Percentiles rank a stretch among this genome's conserved stretches.
These are phyloP conservation scores for Mesochorus sp. DNA, from an alignment of 2,888 invertebrate genomes.

Conservation along the genomic window DNA sequence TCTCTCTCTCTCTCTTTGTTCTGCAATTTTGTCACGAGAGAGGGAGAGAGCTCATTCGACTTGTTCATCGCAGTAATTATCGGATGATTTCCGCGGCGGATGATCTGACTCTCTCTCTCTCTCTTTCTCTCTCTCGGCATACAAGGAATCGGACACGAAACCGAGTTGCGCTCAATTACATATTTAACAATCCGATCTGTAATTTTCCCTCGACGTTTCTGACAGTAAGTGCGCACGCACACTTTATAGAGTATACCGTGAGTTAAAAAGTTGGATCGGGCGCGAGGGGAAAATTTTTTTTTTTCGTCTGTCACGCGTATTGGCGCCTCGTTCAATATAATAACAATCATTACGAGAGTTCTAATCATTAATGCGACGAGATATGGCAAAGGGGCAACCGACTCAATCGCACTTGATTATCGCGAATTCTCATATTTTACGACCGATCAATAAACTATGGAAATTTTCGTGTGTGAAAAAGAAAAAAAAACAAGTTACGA, in stretches of 20 bases:
- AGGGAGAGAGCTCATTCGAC: conserved; percentile 14
- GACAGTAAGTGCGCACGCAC: neutral
- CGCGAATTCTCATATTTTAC: neutral
- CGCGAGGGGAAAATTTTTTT: neutral
- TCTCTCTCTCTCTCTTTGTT: neutral
- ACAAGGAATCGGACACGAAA: conserved; percentile 6
- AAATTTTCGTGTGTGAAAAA: conserved; percentile 16
- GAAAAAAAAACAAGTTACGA: neutral
- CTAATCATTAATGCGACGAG: neutral
- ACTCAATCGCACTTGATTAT: conserved; percentile 15
- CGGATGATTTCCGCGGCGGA: conserved; percentile 16
- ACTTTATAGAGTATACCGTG: neutral
- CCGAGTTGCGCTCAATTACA: conserved; percentile 15
- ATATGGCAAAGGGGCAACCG: neutral
- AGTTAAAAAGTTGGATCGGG: neutral
- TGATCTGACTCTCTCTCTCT: neutral
- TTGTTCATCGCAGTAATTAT: conserved; percentile 37
- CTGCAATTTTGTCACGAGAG: neutral
- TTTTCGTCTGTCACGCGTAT: neutral
- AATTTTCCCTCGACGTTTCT: conserved; percentile 27
- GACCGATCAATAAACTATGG: neutral
- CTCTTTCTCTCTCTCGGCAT: too few relatives aligned
- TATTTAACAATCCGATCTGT: conserved; percentile 43
- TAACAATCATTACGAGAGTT: neutral
- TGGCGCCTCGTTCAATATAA: neutral